Evolutionary conservation across 2,113 vertebrate genomes (phyloP), one percentile per base, ranked within the genome.

Genomic region (Heliornis fulica): DNA sequence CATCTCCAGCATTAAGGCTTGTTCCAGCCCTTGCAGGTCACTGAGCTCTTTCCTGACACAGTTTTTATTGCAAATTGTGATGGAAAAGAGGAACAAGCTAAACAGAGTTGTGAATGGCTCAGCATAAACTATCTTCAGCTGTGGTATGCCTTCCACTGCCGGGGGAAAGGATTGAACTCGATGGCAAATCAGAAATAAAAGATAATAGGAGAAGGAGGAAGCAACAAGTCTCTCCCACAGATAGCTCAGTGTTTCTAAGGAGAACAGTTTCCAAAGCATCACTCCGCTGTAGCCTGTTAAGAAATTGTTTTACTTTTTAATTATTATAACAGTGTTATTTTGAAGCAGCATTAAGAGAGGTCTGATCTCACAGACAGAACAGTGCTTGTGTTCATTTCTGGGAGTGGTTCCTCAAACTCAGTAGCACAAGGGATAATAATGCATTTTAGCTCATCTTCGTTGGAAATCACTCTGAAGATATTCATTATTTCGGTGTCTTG

Each of bases 51-150:
- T 86, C 78, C 93, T 82, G 77, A 83, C 68, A 90, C 56, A 64
- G 75, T 84, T 96, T 89, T 94, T 86, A 94, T 41, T 88, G 63
- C 68, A 86, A 78, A 87, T 57, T 87, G 48, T 57, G 68, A 83
- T 29, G 21, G 70, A 82, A 88, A 74, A 84, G 46, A 81, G 29
- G 57, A 68, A 87, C 77, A 89, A 94, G 17, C 41, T 56, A 64
- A 87, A 79, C 38, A 68, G 80, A 87, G 20, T 32, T 74, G 34
- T 78, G 88, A 89, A 82, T 38, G 36, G 86, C 32, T 78, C 50
- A 83, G 53, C 25, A 72, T 26, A 94, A 91, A 74, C 59, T 48
- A 20, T 56, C 34, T 45, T 38, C 59, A 54, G 56, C 53, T 20
- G 0, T 29, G 21, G 29, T 22, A 22, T 45, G 68, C 38, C n/a